These are phyloP conservation scores for Wasmannia auropunctata DNA, from an alignment of 1,140 invertebrate genomes.

Conservation along the genomic window DNA sequence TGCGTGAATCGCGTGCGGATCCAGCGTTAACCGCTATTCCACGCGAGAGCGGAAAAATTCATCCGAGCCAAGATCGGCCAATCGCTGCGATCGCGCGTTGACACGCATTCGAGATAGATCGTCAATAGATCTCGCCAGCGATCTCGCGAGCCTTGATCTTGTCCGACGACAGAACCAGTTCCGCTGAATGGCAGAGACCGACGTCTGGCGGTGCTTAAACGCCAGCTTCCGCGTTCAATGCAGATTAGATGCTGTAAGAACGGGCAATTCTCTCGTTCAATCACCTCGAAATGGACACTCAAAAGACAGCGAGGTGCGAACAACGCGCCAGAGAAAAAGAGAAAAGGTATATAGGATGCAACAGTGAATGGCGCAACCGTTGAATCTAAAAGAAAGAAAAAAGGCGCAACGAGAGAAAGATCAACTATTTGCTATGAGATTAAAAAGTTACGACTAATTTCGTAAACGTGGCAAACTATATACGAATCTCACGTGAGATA, in stretches of 20 bases:
- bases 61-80: slow-evolving; percentile 3
- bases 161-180: slow-evolving; percentile 63
- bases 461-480: not conserved
- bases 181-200: slow-evolving; percentile 41
- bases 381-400: not conserved
- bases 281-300: slow-evolving; percentile 39
- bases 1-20: slow-evolving; percentile 50
- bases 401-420: not conserved
- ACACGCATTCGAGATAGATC: slow-evolving; percentile 53
- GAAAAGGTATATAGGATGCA: slow-evolving; percentile 3
- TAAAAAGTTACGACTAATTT: not conserved
- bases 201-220: not conserved
- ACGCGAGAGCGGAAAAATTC: not conserved
- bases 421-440: not conserved
- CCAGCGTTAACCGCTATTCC: slow-evolving; percentile 19
- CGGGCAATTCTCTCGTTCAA: slow-evolving; percentile 17
- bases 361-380: not conserved
- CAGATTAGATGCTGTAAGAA: slow-evolving; percentile 53
- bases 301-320: not conserved
- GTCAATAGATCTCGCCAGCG: slow-evolving; percentile 47
- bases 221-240: slow-evolving; percentile 65
- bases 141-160: slow-evolving; percentile 70
- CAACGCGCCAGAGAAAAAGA: not conserved
- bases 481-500: not conserved
- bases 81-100: slow-evolving; percentile 38